Evolutionary conservation across 2,888 invertebrate species (phyloP).

Genomic region (Rhynchonema sp.): DNA sequence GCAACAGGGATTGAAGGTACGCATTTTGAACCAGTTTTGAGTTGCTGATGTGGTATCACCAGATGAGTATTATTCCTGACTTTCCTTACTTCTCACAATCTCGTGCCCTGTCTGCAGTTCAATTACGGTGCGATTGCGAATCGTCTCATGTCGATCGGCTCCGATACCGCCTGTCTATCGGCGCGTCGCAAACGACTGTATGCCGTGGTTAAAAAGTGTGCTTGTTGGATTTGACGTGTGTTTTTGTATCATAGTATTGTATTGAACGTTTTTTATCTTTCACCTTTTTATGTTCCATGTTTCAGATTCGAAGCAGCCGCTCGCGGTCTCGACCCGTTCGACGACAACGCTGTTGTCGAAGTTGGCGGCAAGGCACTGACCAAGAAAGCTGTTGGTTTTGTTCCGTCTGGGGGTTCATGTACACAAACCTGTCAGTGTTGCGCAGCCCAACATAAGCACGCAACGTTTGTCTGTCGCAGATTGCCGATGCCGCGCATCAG

Average conservation of each 20-base stretch:
- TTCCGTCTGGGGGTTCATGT: not conserved
- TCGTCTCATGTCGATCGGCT: constrained; percentile 14
- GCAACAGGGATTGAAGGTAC: not conserved
- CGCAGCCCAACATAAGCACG: not conserved
- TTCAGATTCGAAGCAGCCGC: not conserved
- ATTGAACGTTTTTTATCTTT: not conserved
- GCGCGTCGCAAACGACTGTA: constrained; percentile 6
- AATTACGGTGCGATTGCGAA: constrained; percentile 16
- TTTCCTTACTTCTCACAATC: no score
- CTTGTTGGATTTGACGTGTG: not conserved
- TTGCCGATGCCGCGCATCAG: not conserved
- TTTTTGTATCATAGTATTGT: no score
- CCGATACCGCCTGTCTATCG: constrained; percentile 4
- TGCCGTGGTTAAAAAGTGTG: constrained; percentile 2
- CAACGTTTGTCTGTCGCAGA: not conserved
- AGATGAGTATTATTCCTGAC: no score
- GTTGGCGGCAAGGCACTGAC: no score
- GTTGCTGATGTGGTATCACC: not conserved
- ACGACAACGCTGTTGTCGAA: not conserved
- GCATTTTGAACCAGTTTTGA: not conserved
- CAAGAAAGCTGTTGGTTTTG: not conserved
- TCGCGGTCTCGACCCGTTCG: not conserved
- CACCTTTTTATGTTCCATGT: not conserved
- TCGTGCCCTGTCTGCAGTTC: constrained; percentile 7
- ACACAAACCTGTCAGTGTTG: not conserved